phyloP scores from a whole-genome alignment of 1,140 invertebrate genomes.

The Saccostrea echinata region DNA sequence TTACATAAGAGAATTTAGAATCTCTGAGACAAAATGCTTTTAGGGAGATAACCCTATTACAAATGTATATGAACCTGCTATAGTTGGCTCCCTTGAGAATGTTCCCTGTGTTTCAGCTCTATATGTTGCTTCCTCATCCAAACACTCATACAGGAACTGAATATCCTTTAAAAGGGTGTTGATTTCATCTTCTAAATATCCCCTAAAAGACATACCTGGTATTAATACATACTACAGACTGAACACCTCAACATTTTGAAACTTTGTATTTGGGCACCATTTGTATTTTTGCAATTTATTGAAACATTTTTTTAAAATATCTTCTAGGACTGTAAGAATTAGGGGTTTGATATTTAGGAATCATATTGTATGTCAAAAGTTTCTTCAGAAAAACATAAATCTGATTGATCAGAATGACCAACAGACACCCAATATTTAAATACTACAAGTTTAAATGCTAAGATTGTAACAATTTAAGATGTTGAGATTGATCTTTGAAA shows the following conservation, averaged over 20 bases:
- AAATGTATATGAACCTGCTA: constrained; percentile 66
- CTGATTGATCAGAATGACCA: no score
- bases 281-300: no score
- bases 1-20: not conserved
- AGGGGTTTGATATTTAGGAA: no score
- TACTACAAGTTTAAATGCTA: no score
- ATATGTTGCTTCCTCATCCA: constrained; percentile 69
- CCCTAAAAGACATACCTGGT: constrained; percentile 53
- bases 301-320: no score
- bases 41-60: not conserved
- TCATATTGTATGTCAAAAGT: no score
- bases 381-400: no score
- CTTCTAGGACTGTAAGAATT: no score
- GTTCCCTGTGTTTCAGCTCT: constrained; percentile 61
- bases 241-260: not conserved
- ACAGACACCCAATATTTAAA: no score
- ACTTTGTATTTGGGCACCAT: not conserved
- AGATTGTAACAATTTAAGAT: no score
- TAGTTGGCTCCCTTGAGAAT: constrained; percentile 69
- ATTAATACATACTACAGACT: not conserved
- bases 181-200: constrained; percentile 69
- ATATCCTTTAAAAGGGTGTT: constrained; percentile 72
- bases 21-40: not conserved
- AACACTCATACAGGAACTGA: constrained; percentile 71
- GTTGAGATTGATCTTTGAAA: no score